phyloP scores from a whole-genome alignment of 1,140 invertebrate genomes.

The Euura lappo region DNA sequence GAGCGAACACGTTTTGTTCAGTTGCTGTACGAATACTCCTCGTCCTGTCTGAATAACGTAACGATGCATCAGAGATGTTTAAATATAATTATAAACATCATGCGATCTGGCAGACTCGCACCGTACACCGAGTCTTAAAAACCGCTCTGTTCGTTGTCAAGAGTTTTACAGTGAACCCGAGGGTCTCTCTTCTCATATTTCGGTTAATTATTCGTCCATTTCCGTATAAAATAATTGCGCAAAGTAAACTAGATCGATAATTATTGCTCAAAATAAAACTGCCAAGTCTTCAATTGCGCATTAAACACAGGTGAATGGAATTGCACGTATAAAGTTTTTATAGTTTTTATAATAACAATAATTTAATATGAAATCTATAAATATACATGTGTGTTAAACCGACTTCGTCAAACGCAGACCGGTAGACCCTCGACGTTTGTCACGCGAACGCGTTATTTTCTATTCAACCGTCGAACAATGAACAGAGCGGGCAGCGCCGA shows the following conservation, averaged over 20 bases:
- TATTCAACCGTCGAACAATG: neutral
- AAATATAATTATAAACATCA: slow-evolving; percentile 25
- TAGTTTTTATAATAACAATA: neutral
- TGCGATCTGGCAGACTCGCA: slow-evolving; percentile 21
- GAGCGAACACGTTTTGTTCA: slow-evolving; percentile 32
- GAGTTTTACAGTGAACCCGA: neutral
- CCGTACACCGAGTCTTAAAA: slow-evolving; percentile 25
- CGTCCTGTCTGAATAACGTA: slow-evolving; percentile 38
- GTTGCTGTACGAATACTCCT: slow-evolving; percentile 36
- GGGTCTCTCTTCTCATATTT: neutral
- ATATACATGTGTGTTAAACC: neutral
- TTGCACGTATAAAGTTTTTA: neutral
- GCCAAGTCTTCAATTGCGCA: neutral
- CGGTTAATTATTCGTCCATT: neutral
- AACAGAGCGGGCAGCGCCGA: slow-evolving; percentile 12
- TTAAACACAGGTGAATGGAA: neutral
- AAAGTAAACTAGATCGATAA: too few relatives aligned
- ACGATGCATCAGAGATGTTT: slow-evolving; percentile 25
- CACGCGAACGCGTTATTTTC: too few relatives aligned
- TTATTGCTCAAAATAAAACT: neutral
- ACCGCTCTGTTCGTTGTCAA: slow-evolving; percentile 21
- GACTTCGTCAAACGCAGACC: neutral
- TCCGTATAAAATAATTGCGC: neutral
- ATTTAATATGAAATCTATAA: slow-evolving; percentile 8
- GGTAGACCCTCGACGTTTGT: neutral